Percentiles rank a stretch among this genome's conserved stretches.
phyloP scores from a whole-genome alignment of 2,797 vertebrate species.

The Pogonophryne albipinna region DNA sequence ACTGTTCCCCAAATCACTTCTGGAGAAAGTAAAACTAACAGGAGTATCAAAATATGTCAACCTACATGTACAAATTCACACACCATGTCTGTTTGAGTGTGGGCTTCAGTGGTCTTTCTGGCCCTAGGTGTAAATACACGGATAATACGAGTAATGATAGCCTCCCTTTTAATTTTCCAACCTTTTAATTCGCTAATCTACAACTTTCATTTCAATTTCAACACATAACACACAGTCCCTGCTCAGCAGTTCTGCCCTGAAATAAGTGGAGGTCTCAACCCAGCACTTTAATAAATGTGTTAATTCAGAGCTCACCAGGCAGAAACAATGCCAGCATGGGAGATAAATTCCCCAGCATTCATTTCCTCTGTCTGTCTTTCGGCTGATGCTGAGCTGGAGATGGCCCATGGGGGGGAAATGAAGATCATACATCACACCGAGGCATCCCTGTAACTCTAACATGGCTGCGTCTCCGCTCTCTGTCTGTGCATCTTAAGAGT shows the following conservation, averaged over 20 bases:
- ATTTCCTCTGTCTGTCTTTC: conserved; percentile 80
- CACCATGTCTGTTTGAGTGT: not conserved
- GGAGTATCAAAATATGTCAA: not conserved
- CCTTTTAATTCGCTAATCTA: conserved; percentile 79
- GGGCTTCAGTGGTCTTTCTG: conserved; percentile 8
- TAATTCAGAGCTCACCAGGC: conserved; percentile 81
- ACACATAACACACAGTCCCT: conserved; percentile 57
- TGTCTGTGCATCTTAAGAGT: conserved; percentile 51
- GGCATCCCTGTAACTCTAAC: conserved; percentile 61
- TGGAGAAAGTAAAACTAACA: not conserved
- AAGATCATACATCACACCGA: conserved; percentile 80
- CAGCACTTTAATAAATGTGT: conserved; percentile 86
- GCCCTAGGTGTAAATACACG: conserved; percentile 42
- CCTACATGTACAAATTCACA: not conserved
- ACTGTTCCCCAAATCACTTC: not conserved
- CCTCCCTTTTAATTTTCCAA: conserved; percentile 59
- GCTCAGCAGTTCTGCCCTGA: conserved; percentile 71
- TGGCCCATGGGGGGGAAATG: conserved; percentile 60
- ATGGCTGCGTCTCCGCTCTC: conserved; percentile 53
- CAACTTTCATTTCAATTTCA: conserved; percentile 75
- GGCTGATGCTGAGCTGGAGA: conserved; percentile 72
- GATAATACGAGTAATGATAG: conserved; percentile 47
- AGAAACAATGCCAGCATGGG: conserved; percentile 79
- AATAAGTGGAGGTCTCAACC: conserved; percentile 81
- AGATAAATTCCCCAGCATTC: conserved; percentile 80